Evolutionary conservation across 2,113 vertebrate species (phyloP), one percentile per base, ranked within the genome.

Genomic region (Phrynosoma platyrhinos): DNA sequence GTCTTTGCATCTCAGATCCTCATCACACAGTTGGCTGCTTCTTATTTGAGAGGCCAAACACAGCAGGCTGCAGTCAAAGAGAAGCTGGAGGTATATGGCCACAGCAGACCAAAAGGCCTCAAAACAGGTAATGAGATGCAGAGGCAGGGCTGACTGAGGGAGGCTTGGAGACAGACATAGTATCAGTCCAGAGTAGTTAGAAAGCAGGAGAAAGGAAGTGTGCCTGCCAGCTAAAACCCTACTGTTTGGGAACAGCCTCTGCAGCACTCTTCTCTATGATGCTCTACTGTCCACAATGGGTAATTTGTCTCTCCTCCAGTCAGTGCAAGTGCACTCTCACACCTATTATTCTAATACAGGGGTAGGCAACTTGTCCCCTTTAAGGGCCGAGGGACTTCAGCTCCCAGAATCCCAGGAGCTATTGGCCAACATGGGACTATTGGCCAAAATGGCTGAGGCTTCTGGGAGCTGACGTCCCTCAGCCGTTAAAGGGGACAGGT

Each of bases 1-100:
- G 77, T 64, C 90, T 90, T 87, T 90, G 87, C 91, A 93, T 64
- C 82, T 72, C 71, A 0, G 83, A 94, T 88, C 90, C 40, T 64
- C n/a, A 77, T 68, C 62, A 47, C 9, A 27, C 78, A 74, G 84
- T 86, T 85, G 88, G 89, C 91, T 88, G 27, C 82, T 84, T 5
- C 68, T 84, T 72, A 72, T 86, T 87, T 79, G 79, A 78, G 30
- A 1, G 66, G 83, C 74, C 82, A 68, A 3, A 80, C n/a, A n/a
- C 47, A 55, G 91, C 90, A 93, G 85, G 77, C 4, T 72, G 78
- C 82, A 55, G 16, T 21, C 53, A 69, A 87, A 80, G 89, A 30
- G 12, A 36, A 87, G 79, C 87, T 87, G 25, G 40, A 86, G 86
- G 72, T 79, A 42, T 81, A 8, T 0, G 85, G 79, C 87, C 77